These are phyloP conservation scores for Hirtodrosophila duncani DNA, from an alignment of 2,888 invertebrate genomes.

Conservation along the genomic window DNA sequence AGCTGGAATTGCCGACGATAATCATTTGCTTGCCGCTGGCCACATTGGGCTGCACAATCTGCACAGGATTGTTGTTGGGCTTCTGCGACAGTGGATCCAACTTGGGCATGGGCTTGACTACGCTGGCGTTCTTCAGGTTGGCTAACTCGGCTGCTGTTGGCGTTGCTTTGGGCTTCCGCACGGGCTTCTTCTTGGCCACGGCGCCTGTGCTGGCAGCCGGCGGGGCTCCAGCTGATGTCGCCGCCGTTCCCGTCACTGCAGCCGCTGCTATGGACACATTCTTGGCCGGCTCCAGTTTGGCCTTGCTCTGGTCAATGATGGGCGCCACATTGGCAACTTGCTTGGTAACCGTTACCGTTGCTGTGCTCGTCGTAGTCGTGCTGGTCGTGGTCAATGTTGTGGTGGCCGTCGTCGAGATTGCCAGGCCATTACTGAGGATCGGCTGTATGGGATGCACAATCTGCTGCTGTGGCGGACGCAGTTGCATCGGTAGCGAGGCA, in stretches of 20 bases:
- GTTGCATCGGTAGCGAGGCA: slow-evolving; percentile 31
- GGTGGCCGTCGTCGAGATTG: slow-evolving; percentile 53
- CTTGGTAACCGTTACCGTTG: slow-evolving; percentile 70
- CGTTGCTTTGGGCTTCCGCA: slow-evolving; percentile 69
- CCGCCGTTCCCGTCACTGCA: no score
- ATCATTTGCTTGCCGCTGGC: slow-evolving; percentile 74
- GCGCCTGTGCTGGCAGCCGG: slow-evolving; percentile 49
- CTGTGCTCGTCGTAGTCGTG: slow-evolving; percentile 49
- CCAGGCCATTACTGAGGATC: slow-evolving; percentile 54
- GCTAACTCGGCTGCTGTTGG: slow-evolving; percentile 71
- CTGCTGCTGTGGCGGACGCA: slow-evolving; percentile 75
- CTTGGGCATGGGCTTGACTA: slow-evolving; percentile 77
- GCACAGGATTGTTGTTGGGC: slow-evolving; percentile 77
- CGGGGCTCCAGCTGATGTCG: not conserved
- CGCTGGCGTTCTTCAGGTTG: slow-evolving; percentile 74
- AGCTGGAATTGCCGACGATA: slow-evolving; percentile 47
- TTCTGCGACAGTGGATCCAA: slow-evolving; percentile 76
- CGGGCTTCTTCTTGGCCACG: slow-evolving; percentile 74
- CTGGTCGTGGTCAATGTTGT: slow-evolving; percentile 52
- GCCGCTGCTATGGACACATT: slow-evolving; percentile 11
- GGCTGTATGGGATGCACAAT: slow-evolving; percentile 76
- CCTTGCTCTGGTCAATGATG: slow-evolving; percentile 78
- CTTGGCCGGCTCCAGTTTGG: slow-evolving; percentile 57
- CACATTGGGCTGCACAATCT: slow-evolving; percentile 77
- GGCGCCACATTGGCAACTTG: slow-evolving; percentile 78